These are phyloP conservation scores for Dolichopus griseipennis DNA, from an alignment of 2,888 invertebrate species.

Conservation along the genomic window DNA sequence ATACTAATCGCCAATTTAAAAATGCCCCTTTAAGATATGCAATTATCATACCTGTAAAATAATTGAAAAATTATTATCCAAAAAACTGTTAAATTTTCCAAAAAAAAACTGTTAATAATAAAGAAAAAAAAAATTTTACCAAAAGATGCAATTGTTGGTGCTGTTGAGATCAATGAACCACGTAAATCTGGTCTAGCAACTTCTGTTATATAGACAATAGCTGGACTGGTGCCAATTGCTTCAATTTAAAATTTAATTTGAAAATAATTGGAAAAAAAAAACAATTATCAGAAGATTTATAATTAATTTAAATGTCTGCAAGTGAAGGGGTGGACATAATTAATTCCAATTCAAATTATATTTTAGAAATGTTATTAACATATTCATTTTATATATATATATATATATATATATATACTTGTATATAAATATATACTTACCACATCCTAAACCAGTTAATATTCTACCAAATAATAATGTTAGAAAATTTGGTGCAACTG, in stretches of 20 bases:
- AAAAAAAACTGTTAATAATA: conserved; percentile 13
- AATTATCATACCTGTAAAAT: conserved; percentile 48
- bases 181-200: conserved; percentile 51
- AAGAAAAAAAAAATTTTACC: conserved; percentile 35
- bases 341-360: too few relatives aligned
- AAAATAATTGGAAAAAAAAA: conserved; percentile 2
- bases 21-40: conserved; percentile 49
- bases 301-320: too few relatives aligned
- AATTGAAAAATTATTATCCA: conserved; percentile 9
- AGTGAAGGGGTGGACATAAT: too few relatives aligned
- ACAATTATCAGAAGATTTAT: neutral
- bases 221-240: conserved; percentile 52
- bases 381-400: too few relatives aligned
- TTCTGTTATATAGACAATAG: conserved; percentile 55
- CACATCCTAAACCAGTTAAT: conserved; percentile 48
- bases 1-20: conserved; percentile 48
- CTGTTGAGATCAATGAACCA: conserved; percentile 51
- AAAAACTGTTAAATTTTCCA: neutral
- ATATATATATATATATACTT: too few relatives aligned
- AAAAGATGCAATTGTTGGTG: conserved; percentile 51
- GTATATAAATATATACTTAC: conserved; percentile 29
- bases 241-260: neutral
- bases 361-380: too few relatives aligned
- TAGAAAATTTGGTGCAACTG: conserved; percentile 45
- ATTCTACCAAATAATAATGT: conserved; percentile 48